Conservation (phyloP, 2,797 vertebrate genomes). For the Acrocephalus scirpaceus region DNA sequence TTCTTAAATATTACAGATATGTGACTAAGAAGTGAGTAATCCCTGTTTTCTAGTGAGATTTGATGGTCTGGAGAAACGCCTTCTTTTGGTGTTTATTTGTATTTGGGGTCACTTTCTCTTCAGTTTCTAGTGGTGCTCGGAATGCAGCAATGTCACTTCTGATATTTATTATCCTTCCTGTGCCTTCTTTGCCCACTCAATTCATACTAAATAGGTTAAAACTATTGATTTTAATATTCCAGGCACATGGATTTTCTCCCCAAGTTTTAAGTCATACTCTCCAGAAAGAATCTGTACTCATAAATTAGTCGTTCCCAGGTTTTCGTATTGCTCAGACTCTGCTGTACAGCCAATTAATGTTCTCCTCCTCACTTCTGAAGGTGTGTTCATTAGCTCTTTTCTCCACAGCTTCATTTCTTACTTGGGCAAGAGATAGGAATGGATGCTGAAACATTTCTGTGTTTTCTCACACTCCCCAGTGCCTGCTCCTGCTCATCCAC, state of each 20-base stretch:
- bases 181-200: constrained; percentile 10
- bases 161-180: constrained; percentile 29
- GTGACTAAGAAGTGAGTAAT: neutral
- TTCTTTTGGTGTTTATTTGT: neutral
- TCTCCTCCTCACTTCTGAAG: neutral
- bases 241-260: constrained; percentile 39
- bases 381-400: neutral
- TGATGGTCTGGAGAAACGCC: neutral
- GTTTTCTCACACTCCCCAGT: neutral
- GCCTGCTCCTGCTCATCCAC: neutral
- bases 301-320: neutral
- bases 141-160: neutral
- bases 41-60: neutral
- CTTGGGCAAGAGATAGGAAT: neutral
- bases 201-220: constrained; percentile 40
- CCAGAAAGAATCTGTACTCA: constrained; percentile 9
- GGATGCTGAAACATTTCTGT: neutral
- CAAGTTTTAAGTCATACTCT: constrained; percentile 37
- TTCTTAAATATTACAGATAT: neutral
- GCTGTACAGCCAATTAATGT: neutral
- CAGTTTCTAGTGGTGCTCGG: neutral
- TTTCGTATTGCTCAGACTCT: neutral
- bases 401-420: neutral
- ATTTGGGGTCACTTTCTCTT: neutral
- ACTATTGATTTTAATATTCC: constrained; percentile 64